phyloP scores from a whole-genome alignment of 2,888 invertebrate species.

The Rhagophthalmus giganteus region DNA sequence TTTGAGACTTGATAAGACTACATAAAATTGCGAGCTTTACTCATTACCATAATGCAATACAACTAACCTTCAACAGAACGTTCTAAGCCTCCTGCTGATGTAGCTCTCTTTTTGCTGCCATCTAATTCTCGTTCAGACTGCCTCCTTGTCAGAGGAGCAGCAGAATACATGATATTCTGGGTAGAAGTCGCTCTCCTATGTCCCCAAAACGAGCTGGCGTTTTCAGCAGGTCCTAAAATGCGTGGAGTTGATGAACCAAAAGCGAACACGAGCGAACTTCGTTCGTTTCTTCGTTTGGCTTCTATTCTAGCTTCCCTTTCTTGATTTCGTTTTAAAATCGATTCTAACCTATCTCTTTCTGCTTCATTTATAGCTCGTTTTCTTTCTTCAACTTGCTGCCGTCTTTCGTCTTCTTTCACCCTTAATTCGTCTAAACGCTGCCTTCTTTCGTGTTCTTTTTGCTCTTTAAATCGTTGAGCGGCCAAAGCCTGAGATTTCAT shows the following conservation, averaged over 20 bases:
- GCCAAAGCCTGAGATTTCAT: slow-evolving; percentile 85
- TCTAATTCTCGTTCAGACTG: slow-evolving; percentile 83
- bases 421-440: slow-evolving; percentile 82
- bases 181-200: slow-evolving; percentile 88
- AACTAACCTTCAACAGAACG: slow-evolving; percentile 65
- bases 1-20: too few species aligned
- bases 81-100: slow-evolving; percentile 73
- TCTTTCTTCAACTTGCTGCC: slow-evolving; percentile 79
- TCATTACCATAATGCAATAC: too few species aligned
- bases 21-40: too few species aligned
- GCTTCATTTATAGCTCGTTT: slow-evolving; percentile 88
- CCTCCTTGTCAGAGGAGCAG: slow-evolving; percentile 75
- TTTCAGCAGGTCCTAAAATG: slow-evolving; percentile 80
- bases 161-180: slow-evolving; percentile 79
- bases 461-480: slow-evolving; percentile 86
- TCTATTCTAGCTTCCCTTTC: slow-evolving; percentile 77
- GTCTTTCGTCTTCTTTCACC: slow-evolving; percentile 73
- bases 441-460: slow-evolving; percentile 83
- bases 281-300: slow-evolving; percentile 75
- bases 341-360: slow-evolving; percentile 83
- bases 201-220: slow-evolving; percentile 81
- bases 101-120: slow-evolving; percentile 74
- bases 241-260: slow-evolving; percentile 92
- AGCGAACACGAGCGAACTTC: slow-evolving; percentile 77
- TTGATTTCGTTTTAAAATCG: slow-evolving; percentile 81